phyloP scores from a whole-genome alignment of 2,113 vertebrate genomes.

The Dromiciops gliroides region DNA sequence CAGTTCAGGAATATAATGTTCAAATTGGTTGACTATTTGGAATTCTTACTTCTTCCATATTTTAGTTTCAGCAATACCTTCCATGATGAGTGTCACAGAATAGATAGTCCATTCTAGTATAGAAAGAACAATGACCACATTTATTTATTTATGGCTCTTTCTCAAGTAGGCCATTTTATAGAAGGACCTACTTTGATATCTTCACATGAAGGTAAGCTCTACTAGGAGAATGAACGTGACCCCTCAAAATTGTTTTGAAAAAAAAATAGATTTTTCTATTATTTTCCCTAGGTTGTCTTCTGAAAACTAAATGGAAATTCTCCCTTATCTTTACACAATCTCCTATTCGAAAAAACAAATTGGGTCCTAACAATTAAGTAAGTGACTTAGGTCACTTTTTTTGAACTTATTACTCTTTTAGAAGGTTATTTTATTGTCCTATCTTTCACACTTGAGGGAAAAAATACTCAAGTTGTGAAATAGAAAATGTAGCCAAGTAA shows the following conservation, averaged over 20 bases:
- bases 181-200: background rate
- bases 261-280: accelerated
- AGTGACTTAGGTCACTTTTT: background rate
- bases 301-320: background rate
- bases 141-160: background rate
- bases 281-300: background rate
- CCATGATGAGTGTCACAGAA: background rate
- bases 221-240: accelerated
- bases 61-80: background rate
- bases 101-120: background rate
- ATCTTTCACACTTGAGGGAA: background rate
- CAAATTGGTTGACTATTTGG: background rate
- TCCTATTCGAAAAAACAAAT: background rate
- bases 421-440: background rate
- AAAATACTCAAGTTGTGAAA: background rate
- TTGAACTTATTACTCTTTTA: background rate
- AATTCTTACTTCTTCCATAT: background rate
- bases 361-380: background rate
- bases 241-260: background rate
- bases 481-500: background rate
- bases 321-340: background rate
- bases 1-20: background rate
- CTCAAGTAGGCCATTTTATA: too few relatives aligned
- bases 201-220: background rate
- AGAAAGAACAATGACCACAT: background rate